Base-by-base conservation (phyloP, 2,888 invertebrate genomes). In the Chrysotoxum bicinctum region DNA sequence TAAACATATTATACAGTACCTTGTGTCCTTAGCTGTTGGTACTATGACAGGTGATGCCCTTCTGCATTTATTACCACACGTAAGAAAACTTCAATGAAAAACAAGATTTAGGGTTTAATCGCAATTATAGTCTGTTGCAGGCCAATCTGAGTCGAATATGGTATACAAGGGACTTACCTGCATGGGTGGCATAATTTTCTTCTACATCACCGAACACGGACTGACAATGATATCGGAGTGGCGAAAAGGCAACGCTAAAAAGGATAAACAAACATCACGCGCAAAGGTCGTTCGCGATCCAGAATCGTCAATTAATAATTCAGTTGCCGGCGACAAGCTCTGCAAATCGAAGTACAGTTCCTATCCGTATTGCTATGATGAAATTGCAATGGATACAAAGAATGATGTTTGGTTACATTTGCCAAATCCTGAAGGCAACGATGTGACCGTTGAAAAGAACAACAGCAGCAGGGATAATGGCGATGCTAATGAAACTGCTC, bases 1-100 rank as follows among this genome's bases (percentile, higher is more conserved):
- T 91, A 96, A 98, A 89, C 96, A 97, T 88, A 92, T 98, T 37
- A 93, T 98, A 69, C 98, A 98, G 91, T 98, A 98, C 91, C 93
- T 98, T 84, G 97, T 98, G 3, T 98, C 98, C 0, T 93, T 98
- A 87, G 98, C 98, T 16, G 96, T 98, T 37, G 98, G 98, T 0
- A 97, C 98, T 0, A 93, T 98, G 77, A 95, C 97, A 56, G 98
- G 98, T 0, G 98, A 98, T 92, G 98, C 98, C 0, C 92, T 98
- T 54, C 92, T 98, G 79, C 98, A 98, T 93, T 94, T 98, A 32
- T 93, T 98, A 91, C 98, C 98, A 21, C 97, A 98, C 90, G 97
- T 97, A 78, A 95, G 91, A 73, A 19, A 32, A 35, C 9, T 2
- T 3, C 9, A 40, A 12, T 6, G 8, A 32, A 78, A 60, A 21